These are phyloP conservation scores for Escarpia spicata DNA, from an alignment of 2,888 invertebrate species.

Conservation along the genomic window DNA sequence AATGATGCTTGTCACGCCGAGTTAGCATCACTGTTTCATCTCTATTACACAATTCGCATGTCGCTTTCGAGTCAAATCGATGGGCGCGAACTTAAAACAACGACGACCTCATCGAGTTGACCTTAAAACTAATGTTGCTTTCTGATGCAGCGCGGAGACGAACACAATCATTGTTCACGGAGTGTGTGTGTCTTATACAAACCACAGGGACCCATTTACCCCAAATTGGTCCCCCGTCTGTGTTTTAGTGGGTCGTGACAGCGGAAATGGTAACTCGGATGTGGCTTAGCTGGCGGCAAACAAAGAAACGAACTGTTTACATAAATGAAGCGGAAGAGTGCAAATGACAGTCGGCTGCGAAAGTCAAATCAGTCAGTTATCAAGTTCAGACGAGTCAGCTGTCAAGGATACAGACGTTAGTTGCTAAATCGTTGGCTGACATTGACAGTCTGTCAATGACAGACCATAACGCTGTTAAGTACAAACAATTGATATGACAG, in stretches of 20 bases:
- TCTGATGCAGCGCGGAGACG: background rate
- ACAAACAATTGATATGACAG: background rate
- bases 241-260: background rate
- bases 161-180: background rate
- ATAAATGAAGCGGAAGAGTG: background rate
- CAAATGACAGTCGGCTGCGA: background rate
- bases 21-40: background rate
- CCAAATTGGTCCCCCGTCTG: background rate
- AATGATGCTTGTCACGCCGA: background rate
- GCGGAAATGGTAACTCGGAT: background rate
- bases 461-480: background rate
- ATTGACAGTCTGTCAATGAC: background rate
- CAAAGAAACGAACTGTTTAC: background rate
- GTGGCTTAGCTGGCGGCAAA: background rate
- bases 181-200: background rate
- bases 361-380: background rate
- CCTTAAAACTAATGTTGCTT: background rate
- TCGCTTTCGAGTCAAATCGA: background rate
- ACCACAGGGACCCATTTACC: background rate
- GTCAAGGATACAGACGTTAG: background rate
- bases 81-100: background rate
- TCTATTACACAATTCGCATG: background rate
- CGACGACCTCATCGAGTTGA: background rate
- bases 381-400: background rate
- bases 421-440: background rate